Base-by-base conservation (phyloP, 1,140 invertebrate genomes). In the Linepithema humile region DNA sequence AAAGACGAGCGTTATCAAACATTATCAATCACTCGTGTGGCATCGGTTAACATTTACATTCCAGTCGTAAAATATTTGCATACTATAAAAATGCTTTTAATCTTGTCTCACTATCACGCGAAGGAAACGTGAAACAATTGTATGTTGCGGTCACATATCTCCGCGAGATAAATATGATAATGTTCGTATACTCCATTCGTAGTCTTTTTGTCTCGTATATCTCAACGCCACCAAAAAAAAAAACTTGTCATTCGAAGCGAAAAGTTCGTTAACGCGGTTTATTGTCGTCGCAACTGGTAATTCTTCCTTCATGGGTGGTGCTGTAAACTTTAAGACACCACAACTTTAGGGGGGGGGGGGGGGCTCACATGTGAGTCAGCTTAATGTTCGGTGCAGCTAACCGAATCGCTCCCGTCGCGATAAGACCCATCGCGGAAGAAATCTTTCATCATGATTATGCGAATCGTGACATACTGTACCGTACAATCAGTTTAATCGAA, bases 401-500 rank as follows among this genome's bases (percentile, higher is more conserved):
- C 75, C 75, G 75, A 78, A 57, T 80, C 26, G 43, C 48, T 69
- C 48, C 55, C 17, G 48, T 70, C 53, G 48, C 75, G 75, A 80
- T 80, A 70, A 57, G 48, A 78, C 48, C 43, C 15, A 40, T 23
- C 64, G 48, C 62, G 62, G 48, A 55, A 80, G 75, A 70, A 57
- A 80, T 67, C 32, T 53, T 43, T 29, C 50, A 20, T 70, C 75
- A 32, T 80, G 64, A 55, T 65, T 45, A 20, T 53, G 50, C 43
- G 45, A 65, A 65, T 32, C 64, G n/a, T 32, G 62, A 4, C 50
- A 35, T 70, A 40, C 69, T 38, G 32, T 62, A 32, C 20, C 65
- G 43, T 43, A 62, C 48, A 48, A 67, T 70, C 70, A 78, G 75
- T 84, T 88, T 87, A 87, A 88, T 88, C 86, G 72, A 87, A 77